These are phyloP conservation scores for Diprion similis DNA, from an alignment of 1,140 invertebrate species.

Conservation along the genomic window DNA sequence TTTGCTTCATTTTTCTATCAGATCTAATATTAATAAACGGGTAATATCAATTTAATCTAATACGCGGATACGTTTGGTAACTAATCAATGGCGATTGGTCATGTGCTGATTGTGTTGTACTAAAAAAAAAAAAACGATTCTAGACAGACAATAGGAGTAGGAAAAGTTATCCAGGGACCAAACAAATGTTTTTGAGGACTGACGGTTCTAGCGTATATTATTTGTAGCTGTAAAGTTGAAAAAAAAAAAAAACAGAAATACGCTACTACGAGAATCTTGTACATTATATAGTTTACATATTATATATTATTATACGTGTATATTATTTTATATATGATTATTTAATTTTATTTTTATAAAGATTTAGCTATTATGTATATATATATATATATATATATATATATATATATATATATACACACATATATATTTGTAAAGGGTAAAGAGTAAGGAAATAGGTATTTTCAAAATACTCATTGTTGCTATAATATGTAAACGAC, in stretches of 20 bases:
- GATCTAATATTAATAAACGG: not conserved
- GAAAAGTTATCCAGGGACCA: constrained; percentile 53
- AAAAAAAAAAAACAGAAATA: constrained; percentile 27
- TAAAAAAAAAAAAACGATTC: not conserved
- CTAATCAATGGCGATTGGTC: constrained; percentile 35
- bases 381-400: not conserved
- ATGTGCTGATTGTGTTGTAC: constrained; percentile 37
- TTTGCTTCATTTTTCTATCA: not conserved
- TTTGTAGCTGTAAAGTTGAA: constrained; percentile 39
- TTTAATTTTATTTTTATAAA: constrained; percentile 55
- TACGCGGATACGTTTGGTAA: constrained; percentile 8
- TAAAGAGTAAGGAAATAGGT: not conserved
- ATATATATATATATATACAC: too few species aligned
- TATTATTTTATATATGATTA: constrained; percentile 53
- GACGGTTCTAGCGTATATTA: constrained; percentile 55
- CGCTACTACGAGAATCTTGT: constrained; percentile 33
- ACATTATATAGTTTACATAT: not conserved
- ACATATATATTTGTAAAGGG: constrained; percentile 41
- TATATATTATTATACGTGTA: constrained; percentile 40
- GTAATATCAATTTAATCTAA: not conserved
- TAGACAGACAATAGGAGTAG: constrained; percentile 37
- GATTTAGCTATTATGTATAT: constrained; percentile 36
- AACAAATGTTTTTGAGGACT: constrained; percentile 52
- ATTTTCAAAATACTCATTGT: constrained; percentile 2
- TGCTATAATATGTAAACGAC: not conserved